phyloP scores from a whole-genome alignment of 2,797 vertebrate species.

The Ceryle rudis region DNA sequence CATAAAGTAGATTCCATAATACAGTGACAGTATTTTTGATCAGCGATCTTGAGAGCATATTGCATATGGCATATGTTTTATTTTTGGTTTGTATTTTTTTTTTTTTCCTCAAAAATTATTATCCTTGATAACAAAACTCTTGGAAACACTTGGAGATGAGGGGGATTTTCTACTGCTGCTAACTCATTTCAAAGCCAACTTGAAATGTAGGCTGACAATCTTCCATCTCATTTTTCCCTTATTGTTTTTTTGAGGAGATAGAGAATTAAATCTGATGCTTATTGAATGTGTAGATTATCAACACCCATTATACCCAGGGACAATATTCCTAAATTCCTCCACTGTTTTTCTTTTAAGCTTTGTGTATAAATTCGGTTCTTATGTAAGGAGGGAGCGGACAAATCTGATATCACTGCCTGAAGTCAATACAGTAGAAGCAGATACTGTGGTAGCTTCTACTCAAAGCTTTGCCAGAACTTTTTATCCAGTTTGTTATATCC shows the following conservation, averaged over 20 bases:
- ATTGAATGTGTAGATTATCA: constrained; percentile 11
- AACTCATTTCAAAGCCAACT: constrained; percentile 22
- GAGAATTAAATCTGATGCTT: neutral
- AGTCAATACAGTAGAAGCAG: constrained; percentile 7
- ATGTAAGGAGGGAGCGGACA: neutral
- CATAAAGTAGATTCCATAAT: neutral
- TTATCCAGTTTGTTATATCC: neutral
- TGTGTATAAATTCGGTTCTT: neutral
- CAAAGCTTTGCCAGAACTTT: neutral
- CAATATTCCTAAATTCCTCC: neutral
- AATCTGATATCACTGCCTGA: neutral
- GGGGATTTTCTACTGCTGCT: constrained; percentile 14
- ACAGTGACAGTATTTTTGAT: neutral
- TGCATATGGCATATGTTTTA: neutral
- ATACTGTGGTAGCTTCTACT: neutral
- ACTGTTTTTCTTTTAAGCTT: neutral
- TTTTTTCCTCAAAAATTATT: neutral
- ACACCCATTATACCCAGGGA: neutral
- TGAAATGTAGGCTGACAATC: neutral
- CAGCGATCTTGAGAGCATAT: neutral
- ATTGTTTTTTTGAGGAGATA: neutral
- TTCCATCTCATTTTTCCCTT: neutral
- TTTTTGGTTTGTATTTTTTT: neutral
- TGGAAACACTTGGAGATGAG: constrained; percentile 32
- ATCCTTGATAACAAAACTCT: constrained; percentile 26